Evolutionary conservation across 1,140 invertebrate genomes (phyloP), one percentile per base, ranked within the genome.

Genomic region (Acromyrmex heyeri): DNA sequence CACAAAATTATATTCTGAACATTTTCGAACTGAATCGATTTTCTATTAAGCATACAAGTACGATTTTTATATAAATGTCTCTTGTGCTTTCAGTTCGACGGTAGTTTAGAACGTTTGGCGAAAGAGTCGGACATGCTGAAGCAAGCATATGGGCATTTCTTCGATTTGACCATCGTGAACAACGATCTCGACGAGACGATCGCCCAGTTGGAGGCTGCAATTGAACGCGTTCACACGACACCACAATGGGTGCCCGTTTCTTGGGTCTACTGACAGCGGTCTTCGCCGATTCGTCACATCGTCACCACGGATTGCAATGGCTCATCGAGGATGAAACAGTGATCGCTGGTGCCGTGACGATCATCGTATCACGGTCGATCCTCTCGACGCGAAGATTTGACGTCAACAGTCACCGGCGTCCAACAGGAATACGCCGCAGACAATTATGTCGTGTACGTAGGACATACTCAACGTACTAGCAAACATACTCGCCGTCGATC

Each of bases 171-270:
- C 65, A 99, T 99, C 92, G 98, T 99, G 27, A 99, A 99, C 96
- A 99, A 99, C 96, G 99, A 99, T 96, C 99, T 99, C 88, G 99
- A 99, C 93, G 99, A 99, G 95, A 99, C 99, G 53, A 99, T 99
- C 91, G 97, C 97, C 48, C 97, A 98, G 81, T 95, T 99, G 88
- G 99, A 99, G 94, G 97, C 97, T 76, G 97, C 98, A 27, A 98
- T 99, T 85, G 98, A 99, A 87, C 96, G 98, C 75, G 97, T 99
- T 70, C 98, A 98, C 94, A 97, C 97, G 87, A 97, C 97, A 88
- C 97, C 98, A 57, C 99, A 99, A 95, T 99, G 99, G 99, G 98
- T 99, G 85, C 98, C 98, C 14, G 98, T 99, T 1, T 98, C 97
- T 44, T 99, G 98, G 98, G 98, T 99, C 93, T 99, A 99, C 97